phyloP scores from a whole-genome alignment of 1,140 invertebrate genomes.

The Gonatopus flavifemur region DNA sequence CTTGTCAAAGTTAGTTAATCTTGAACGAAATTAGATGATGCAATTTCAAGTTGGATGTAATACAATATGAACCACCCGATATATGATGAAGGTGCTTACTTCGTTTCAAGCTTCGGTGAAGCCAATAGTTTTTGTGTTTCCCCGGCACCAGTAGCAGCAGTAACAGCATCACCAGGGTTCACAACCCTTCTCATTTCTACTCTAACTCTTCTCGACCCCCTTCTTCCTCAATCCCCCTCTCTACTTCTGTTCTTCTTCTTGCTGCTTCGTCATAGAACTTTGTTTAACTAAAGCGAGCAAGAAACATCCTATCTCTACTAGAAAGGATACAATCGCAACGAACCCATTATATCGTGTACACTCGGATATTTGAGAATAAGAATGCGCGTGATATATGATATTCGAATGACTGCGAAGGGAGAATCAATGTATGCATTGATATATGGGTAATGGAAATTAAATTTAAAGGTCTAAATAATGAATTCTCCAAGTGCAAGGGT shows the following conservation, averaged over 20 bases:
- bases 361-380: too few species aligned
- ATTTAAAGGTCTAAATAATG: too few species aligned
- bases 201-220: conserved; percentile 15
- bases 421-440: too few species aligned
- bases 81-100: conserved; percentile 32
- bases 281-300: conserved; percentile 54
- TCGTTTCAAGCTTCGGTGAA: conserved; percentile 38
- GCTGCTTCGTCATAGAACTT: conserved; percentile 42
- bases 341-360: conserved; percentile 13
- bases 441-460: too few species aligned
- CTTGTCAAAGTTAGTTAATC: too few species aligned
- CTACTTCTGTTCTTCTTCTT: conserved; percentile 20
- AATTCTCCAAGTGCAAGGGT: too few species aligned
- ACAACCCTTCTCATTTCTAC: conserved; percentile 34
- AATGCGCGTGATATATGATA: too few species aligned
- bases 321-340: conserved; percentile 43
- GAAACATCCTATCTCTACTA: conserved; percentile 54
- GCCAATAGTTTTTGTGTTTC: conserved; percentile 51
- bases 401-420: too few species aligned
- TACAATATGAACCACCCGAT: conserved; percentile 46
- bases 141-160: conserved; percentile 17
- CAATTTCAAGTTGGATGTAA: too few species aligned
- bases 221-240: conserved; percentile 21
- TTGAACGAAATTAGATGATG: too few species aligned
- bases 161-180: conserved; percentile 34